Base-by-base conservation (phyloP, 2,113 vertebrate genomes). In the Labrus mixtus region DNA sequence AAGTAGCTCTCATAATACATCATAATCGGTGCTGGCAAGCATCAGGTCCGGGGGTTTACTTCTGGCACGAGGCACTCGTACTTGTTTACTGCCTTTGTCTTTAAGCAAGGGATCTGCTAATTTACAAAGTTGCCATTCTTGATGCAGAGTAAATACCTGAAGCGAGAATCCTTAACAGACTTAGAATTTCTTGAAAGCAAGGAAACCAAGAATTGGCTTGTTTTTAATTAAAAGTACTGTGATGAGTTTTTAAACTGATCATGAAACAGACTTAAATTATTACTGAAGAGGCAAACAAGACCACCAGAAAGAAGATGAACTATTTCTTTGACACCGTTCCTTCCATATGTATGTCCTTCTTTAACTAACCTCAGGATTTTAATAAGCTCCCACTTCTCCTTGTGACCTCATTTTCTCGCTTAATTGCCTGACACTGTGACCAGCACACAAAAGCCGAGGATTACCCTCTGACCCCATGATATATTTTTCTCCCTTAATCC, bases 351-450 rank as follows among this genome's bases (percentile, higher is more conserved):
- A 54, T 66, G 64, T 12, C 58, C n/a, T 25, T 36, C 68, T 4
- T 22, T 84, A 68, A 76, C 53, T 66, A 58, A 46, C 63, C 57
- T 73, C n/a, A 57, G 72, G n/a, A 69, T 90, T 81, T 77, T 88
- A 88, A 93, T 89, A 81, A 82, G 81, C 69, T 68, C 61, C 36
- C 53, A 36, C 13, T 67, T 54, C 61, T 75, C 77, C 46, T 78
- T 20, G 51, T 68, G 75, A 76, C 60, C 81, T 83, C 57, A 67
- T 82, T 75, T 17, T 7, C 46, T 81, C 68, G 57, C 59, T 72
- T 93, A 92, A 93, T 94, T 93, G 84, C 80, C 68, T 68, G 69
- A 67, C 74, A 46, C 43, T 76, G 60, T 63, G 83, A 48, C 78
- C 71, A 25, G 59, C 72, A 79, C 62, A 81, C 87, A 84, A 77